Conservation (phyloP, 2,888 invertebrate genomes). For the Chloromyia formosa region DNA sequence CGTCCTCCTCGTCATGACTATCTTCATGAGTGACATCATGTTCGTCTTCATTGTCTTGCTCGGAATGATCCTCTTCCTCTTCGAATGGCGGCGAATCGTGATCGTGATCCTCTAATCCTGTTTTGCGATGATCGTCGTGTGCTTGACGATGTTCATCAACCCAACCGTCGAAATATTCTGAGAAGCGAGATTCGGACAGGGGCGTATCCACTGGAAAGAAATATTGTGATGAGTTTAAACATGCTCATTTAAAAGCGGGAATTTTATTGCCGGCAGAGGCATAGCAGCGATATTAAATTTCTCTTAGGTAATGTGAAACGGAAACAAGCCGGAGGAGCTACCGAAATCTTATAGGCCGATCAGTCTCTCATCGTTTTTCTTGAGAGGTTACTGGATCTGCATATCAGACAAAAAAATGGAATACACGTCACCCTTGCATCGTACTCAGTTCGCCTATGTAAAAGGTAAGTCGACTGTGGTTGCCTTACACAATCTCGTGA, state of each 20-base stretch:
- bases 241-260: neutral
- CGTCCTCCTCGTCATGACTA: slow-evolving; percentile 55
- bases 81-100: slow-evolving; percentile 58
- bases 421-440: too few species aligned
- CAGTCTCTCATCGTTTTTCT: too few species aligned
- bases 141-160: slow-evolving; percentile 65
- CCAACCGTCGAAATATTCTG: slow-evolving; percentile 82
- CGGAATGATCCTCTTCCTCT: slow-evolving; percentile 56
- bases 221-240: neutral
- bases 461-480: too few species aligned
- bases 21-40: slow-evolving; percentile 60
- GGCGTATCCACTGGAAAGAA: slow-evolving; percentile 68
- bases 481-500: too few species aligned
- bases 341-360: too few species aligned
- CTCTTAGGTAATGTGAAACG: too few species aligned
- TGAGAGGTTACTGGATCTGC: too few species aligned
- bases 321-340: too few species aligned
- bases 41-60: slow-evolving; percentile 55
- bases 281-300: too few species aligned
- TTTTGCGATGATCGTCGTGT: slow-evolving; percentile 60
- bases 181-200: slow-evolving; percentile 73
- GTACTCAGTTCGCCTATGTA: too few species aligned
- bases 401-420: too few species aligned
- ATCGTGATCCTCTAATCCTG: slow-evolving; percentile 58
- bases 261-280: too few species aligned